These are phyloP conservation scores for Andricus grossulariae DNA, from an alignment of 1,140 invertebrate genomes.

Conservation along the genomic window DNA sequence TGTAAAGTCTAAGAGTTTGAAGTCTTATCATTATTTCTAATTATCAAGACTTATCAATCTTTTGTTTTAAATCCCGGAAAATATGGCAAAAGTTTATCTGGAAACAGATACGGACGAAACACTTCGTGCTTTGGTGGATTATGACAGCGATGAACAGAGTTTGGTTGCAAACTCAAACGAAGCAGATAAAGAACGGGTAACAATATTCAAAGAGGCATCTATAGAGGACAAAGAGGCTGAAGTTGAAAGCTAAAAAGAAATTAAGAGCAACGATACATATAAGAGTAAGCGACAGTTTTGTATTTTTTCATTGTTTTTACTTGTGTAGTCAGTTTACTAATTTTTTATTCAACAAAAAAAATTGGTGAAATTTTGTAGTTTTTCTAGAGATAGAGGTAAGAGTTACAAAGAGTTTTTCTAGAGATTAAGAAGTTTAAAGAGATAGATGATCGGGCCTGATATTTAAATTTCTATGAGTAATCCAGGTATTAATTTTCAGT, in stretches of 20 bases:
- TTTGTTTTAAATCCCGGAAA: not conserved
- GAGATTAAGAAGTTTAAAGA: not conserved
- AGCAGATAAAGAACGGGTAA: too few species aligned
- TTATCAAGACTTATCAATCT: too few species aligned
- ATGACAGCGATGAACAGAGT: not conserved
- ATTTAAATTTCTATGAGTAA: not conserved
- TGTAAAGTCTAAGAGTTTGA: not conserved
- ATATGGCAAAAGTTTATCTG: not conserved
- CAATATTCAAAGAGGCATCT: not conserved
- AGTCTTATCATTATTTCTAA: not conserved
- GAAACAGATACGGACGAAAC: not conserved
- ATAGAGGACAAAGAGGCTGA: not conserved
- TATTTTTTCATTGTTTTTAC: too few species aligned
- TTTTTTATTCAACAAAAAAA: not conserved
- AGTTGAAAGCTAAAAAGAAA: not conserved
- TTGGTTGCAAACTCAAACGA: not conserved
- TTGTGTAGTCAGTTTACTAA: not conserved
- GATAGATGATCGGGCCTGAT: conserved; percentile 11
- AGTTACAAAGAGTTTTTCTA: not conserved
- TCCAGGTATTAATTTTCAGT: conserved; percentile 6
- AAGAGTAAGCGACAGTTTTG: not conserved
- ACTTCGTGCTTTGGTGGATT: not conserved
- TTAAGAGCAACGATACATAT: not conserved
- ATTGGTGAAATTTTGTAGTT: not conserved
- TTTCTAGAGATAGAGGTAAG: not conserved